Conservation (phyloP, 2,888 invertebrate species). For the Timema podura region DNA sequence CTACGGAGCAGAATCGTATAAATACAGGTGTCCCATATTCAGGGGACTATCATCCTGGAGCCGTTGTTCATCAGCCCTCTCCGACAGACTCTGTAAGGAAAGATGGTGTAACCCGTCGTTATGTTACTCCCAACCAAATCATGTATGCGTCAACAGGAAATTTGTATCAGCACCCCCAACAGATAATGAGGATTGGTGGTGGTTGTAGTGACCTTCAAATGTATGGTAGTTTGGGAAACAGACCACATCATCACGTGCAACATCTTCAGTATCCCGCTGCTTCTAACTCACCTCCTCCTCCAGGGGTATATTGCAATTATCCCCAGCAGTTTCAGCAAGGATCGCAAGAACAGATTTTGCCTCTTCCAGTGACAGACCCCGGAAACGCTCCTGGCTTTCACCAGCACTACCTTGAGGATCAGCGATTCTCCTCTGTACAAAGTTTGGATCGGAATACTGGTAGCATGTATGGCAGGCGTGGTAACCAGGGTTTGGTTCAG, state of each 20-base stretch:
- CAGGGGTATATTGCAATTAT: slow-evolving; percentile 7
- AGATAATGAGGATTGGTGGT: slow-evolving; percentile 28
- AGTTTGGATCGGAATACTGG: slow-evolving; percentile 26
- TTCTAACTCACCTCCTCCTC: slow-evolving; percentile 22
- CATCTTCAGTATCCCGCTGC: slow-evolving; percentile 24
- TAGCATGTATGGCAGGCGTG: slow-evolving; percentile 14
- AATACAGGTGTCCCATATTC: too few species aligned
- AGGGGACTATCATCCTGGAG: background rate
- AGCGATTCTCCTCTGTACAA: slow-evolving; percentile 20
- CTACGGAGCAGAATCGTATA: too few species aligned
- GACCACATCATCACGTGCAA: slow-evolving; percentile 11
- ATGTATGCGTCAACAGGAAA: slow-evolving; percentile 32
- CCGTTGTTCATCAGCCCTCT: slow-evolving; percentile 53
- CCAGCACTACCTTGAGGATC: slow-evolving; percentile 15
- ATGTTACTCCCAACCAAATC: slow-evolving; percentile 52
- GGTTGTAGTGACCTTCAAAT: slow-evolving; percentile 16
- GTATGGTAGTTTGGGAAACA: background rate
- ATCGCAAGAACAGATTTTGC: too few species aligned
- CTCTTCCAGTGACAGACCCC: slow-evolving; percentile 1
- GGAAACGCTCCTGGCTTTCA: slow-evolving; percentile 7
- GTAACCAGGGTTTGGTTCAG: slow-evolving; percentile 29
- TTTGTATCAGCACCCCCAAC: slow-evolving; percentile 27
- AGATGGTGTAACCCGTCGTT: slow-evolving; percentile 46
- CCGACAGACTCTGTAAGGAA: slow-evolving; percentile 40
- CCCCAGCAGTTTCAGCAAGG: background rate